Percentiles rank a stretch among this genome's conserved stretches.
These are phyloP conservation scores for Ceratosolen fusciceps DNA, from an alignment of 1,140 invertebrate genomes.

Conservation along the genomic window DNA sequence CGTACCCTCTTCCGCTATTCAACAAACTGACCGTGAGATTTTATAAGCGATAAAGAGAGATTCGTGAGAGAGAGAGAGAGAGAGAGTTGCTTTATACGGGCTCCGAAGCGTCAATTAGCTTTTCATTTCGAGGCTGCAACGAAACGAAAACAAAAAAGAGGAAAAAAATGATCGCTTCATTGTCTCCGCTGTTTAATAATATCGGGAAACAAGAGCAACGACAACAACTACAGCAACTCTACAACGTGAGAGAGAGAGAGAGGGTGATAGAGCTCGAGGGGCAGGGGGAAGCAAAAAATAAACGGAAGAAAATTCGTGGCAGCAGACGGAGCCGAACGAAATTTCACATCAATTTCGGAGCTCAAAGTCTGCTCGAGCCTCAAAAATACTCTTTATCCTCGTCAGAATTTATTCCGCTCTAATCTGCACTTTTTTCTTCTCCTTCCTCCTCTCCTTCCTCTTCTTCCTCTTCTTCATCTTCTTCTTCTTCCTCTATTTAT, in stretches of 20 bases:
- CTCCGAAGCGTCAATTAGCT: constrained; percentile 2
- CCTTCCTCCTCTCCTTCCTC: too few species aligned
- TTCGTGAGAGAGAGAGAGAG: too few species aligned
- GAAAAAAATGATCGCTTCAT: too few species aligned
- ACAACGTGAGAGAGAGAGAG: too few species aligned
- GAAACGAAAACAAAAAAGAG: neutral
- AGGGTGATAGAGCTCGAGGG: too few species aligned
- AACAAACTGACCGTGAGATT: constrained; percentile 31
- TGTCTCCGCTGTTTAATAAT: neutral
- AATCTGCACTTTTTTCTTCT: neutral
- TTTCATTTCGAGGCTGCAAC: neutral
- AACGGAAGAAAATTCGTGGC: neutral
- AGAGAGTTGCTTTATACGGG: neutral
- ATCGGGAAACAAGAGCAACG: too few species aligned
- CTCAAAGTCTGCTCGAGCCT: neutral
- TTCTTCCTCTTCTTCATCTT: too few species aligned
- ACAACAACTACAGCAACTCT: too few species aligned
- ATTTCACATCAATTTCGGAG: neutral
- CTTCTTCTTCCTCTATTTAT: too few species aligned
- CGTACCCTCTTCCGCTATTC: too few species aligned
- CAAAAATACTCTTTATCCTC: neutral
- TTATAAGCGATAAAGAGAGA: constrained; percentile 20
- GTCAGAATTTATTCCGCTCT: neutral
- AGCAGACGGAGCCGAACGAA: neutral
- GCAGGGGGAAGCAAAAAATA: too few species aligned